These are phyloP conservation scores for Octopus bimaculoides DNA, from an alignment of 1,140 invertebrate species.

Conservation along the genomic window DNA sequence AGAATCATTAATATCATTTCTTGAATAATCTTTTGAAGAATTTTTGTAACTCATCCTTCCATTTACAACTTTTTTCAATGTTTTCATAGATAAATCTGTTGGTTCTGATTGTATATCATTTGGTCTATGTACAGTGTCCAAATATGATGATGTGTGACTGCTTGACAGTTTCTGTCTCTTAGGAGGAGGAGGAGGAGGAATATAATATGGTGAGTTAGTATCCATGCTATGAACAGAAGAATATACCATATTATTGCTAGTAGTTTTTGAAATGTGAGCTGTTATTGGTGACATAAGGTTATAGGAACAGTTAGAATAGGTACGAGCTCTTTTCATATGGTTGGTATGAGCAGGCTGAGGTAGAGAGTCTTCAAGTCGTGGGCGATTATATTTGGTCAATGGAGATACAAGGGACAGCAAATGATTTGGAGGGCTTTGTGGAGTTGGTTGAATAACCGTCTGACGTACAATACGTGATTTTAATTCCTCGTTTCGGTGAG, in stretches of 20 bases:
- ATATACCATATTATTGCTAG: neutral
- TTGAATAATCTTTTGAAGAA: neutral
- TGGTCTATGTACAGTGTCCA: neutral
- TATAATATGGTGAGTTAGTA: neutral
- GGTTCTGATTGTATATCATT: neutral
- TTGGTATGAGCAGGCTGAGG: neutral
- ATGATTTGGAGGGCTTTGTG: neutral
- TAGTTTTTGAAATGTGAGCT: conserved; percentile 3
- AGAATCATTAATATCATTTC: neutral
- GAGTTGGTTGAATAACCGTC: neutral
- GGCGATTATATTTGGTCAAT: neutral
- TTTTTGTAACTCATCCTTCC: neutral
- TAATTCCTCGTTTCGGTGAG: neutral
- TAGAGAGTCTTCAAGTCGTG: neutral
- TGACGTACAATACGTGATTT: neutral
- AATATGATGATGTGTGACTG: neutral
- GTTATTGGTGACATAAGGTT: neutral
- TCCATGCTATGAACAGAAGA: neutral
- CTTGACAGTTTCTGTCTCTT: neutral
- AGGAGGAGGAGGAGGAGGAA: neutral
- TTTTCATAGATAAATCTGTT: conserved; percentile 6
- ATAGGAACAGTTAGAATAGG: neutral
- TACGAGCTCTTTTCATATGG: neutral
- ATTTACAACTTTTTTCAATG: neutral
- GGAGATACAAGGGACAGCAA: neutral